A percentile compares a stretch with the other conserved stretches of the same genome.
These are phyloP conservation scores for Macaca nemestrina DNA, from an alignment of 2,113 vertebrate species.

Conservation along the genomic window DNA sequence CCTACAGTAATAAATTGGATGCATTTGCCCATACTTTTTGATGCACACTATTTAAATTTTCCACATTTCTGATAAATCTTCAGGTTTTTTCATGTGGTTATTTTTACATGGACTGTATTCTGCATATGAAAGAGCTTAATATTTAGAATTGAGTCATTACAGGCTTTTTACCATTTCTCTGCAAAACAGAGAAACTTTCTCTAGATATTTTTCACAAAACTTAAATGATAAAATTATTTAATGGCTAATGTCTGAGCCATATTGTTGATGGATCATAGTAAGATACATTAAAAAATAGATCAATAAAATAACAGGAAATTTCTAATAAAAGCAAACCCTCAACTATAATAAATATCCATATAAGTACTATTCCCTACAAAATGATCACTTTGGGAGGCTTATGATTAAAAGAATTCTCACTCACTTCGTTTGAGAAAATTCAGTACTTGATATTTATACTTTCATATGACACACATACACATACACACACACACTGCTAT, in stretches of 20 bases:
- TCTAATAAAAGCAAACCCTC: background rate
- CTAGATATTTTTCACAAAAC: conserved; percentile 11
- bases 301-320: background rate
- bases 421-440: background rate
- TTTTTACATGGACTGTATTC: conserved; percentile 28
- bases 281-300: background rate
- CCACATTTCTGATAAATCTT: conserved; percentile 14
- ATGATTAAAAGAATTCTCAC: background rate
- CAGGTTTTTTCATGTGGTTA: background rate
- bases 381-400: background rate
- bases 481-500: background rate
- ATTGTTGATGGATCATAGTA: background rate
- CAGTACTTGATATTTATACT: background rate
- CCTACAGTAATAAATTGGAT: background rate
- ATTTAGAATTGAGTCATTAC: background rate
- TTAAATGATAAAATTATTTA: conserved; percentile 1
- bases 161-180: background rate
- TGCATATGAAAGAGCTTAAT: background rate
- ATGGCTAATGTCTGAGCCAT: background rate
- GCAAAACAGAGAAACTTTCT: background rate
- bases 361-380: background rate
- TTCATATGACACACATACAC: background rate
- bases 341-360: background rate
- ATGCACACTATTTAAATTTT: background rate
- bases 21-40: background rate